Conservation (phyloP, 37 sponge, comb jelly and placozoan genomes). For the Cliona cf. orientalis region DNA sequence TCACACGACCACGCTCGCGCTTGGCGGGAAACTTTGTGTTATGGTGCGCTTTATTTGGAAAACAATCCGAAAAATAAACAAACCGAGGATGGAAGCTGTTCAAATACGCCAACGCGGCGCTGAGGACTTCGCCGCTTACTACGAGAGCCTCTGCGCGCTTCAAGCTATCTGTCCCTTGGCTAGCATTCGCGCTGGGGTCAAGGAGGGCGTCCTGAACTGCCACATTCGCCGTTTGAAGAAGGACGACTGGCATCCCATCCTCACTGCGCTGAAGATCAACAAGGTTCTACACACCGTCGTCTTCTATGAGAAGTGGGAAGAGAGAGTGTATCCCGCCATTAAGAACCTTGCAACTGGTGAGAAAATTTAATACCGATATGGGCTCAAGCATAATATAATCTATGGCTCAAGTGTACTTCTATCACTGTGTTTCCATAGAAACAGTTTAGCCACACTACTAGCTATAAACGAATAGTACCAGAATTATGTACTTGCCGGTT, state of each 20-base stretch:
- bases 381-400: too few relatives aligned
- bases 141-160: slow-evolving; percentile 81
- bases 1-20: too few relatives aligned
- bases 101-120: slow-evolving; percentile 53
- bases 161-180: slow-evolving; percentile 66
- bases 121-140: slow-evolving; percentile 67
- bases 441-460: too few relatives aligned
- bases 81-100: too few relatives aligned
- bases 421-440: too few relatives aligned
- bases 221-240: slow-evolving; percentile 49
- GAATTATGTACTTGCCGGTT: too few relatives aligned
- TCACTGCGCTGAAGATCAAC: slow-evolving; percentile 70
- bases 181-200: slow-evolving; percentile 38
- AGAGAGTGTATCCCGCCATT: slow-evolving; percentile 1
- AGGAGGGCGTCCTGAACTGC: slow-evolving; percentile 49
- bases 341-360: too few relatives aligned
- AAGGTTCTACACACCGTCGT: slow-evolving; percentile 44
- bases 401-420: too few relatives aligned
- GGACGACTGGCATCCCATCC: slow-evolving; percentile 76
- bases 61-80: too few relatives aligned
- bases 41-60: too few relatives aligned
- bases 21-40: slow-evolving; percentile 20
- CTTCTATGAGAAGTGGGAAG: slow-evolving; percentile 53
- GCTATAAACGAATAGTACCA: too few relatives aligned
- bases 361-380: too few relatives aligned